A percentile compares a stretch with the other conserved stretches of the same genome.
phyloP scores from a whole-genome alignment of 30 jellyfish, hydroid and myxozoan species.

The Hydra vulgaris region DNA sequence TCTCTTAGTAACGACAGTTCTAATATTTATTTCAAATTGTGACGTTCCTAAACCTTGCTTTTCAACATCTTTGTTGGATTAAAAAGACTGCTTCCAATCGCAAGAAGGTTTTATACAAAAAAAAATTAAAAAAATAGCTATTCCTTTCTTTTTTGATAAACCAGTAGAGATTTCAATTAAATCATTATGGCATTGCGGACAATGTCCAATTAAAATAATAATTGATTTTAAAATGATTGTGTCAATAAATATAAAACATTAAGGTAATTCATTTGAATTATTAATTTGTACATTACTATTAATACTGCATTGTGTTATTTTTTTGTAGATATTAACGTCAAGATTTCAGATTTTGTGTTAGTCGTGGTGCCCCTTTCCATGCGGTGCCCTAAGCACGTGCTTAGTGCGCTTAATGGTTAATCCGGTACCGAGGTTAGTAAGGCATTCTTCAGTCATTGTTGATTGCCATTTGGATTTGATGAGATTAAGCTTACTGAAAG shows the following conservation, averaged over 20 bases:
- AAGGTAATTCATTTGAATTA: neutral
- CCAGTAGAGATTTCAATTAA: neutral
- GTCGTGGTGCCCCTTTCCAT: no score
- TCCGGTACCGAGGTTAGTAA: no score
- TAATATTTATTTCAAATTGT: neutral
- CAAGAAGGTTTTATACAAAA: neutral
- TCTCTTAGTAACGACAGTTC: neutral
- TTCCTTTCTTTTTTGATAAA: neutral
- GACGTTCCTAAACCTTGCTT: neutral
- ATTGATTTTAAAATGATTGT: neutral
- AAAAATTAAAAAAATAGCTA: neutral
- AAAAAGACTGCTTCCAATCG: constrained; percentile 3
- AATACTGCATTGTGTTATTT: neutral
- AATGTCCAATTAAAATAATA: constrained; percentile 4
- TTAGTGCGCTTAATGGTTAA: no score
- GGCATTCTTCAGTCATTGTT: no score
- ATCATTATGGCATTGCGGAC: neutral
- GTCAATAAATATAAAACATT: neutral
- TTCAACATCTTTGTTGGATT: neutral
- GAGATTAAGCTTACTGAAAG: no score
- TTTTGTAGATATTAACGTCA: no score
- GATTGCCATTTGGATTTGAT: no score
- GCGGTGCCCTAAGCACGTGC: no score
- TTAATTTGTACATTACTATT: neutral
- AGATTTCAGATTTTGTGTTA: no score